Conservation (phyloP, 2,113 vertebrate genomes). For the Pedetes capensis region DNA sequence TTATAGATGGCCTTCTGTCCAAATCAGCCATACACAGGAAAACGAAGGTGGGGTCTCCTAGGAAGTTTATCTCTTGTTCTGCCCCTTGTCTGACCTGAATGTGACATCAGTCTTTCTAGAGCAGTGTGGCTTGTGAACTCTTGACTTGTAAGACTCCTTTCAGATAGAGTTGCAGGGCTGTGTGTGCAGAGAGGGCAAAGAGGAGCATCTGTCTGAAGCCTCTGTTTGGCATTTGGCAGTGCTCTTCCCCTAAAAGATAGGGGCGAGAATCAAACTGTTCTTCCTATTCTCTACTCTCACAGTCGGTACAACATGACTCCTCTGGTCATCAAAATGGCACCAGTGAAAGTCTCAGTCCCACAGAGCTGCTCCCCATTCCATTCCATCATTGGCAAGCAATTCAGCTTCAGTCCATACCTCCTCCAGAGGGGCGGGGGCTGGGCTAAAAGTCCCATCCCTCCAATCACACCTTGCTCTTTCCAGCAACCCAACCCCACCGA, state of each 20-base stretch:
- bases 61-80: neutral
- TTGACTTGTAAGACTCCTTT: neutral
- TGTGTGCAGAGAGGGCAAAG: neutral
- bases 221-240: neutral
- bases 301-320: too few species aligned
- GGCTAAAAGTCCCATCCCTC: neutral
- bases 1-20: neutral
- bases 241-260: neutral
- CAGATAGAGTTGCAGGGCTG: neutral
- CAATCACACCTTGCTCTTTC: neutral
- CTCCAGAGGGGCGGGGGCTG: neutral
- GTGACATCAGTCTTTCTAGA: neutral
- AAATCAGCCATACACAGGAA: too few species aligned
- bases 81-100: neutral
- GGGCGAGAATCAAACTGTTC: neutral
- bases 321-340: neutral
- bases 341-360: neutral
- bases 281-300: neutral
- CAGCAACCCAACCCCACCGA: neutral
- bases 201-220: neutral
- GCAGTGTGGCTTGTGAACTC: neutral
- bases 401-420: neutral
- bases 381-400: neutral
- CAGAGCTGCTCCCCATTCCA: neutral
- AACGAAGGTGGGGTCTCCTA: neutral